Base-by-base conservation (phyloP, 2,888 invertebrate species). In the Litoditis marina region DNA sequence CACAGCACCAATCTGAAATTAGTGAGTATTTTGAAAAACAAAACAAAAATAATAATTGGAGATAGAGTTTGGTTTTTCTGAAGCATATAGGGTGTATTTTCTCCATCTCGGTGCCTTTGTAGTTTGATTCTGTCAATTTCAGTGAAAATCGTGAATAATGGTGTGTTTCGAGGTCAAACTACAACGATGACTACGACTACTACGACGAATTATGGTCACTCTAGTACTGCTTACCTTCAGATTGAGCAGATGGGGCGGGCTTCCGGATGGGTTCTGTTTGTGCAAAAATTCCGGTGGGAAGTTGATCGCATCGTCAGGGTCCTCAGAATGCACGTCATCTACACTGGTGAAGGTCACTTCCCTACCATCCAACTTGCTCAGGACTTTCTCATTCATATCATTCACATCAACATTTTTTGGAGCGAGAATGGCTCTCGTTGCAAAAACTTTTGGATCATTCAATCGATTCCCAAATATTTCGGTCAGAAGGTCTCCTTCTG, bases 401-500 rank as follows among this genome's bases (percentile, higher is more conserved):
- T 60, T 34, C 3, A 53, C 58, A 27, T 62, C 34, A n/a, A 44
- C 51, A 30, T 62, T 65, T 7, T 55, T 42, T 4, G 65, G 58
- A 31, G 55, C 25, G 4, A 65, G 55, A 27, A 65, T 65, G 5
- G 62, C 58, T 11, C 51, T 16, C 8, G 28, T 13, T 16, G 52
- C 22, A 5, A 65, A 28, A 16, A 32, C 13, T 7, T 58, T 34
- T 3, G 53, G 51, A 22, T 31, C 25, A 7, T 46, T 19, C 4
- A 58, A 42, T 13, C 42, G 19, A 2, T 51, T 59, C 28, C 51
- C 58, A 19, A 62, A 62, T 2, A 66, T 46, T 28, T 52, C 58
- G n/a, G 47, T n/a, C 0, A 56, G 32, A 11, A 60, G 31, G 28
- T 56, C 34, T 11, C 56, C 46, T 2, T 3, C n/a, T n/a, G n/a